Base-by-base conservation (phyloP, 2,113 vertebrate genomes). In the Sceloporus tristichus region DNA sequence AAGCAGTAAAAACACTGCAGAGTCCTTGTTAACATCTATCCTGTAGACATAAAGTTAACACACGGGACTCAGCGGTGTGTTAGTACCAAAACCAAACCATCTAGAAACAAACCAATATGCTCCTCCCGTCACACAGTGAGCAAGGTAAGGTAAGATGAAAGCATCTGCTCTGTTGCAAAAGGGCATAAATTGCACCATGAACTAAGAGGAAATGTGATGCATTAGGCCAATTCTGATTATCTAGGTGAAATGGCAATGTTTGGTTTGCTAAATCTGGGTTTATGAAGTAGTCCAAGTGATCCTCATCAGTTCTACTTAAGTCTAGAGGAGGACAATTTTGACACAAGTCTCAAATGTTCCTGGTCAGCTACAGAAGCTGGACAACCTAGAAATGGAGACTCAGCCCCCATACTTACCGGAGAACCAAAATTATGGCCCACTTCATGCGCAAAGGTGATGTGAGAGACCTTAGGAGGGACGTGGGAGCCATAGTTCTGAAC, bases 341-440 rank as follows among this genome's bases (percentile, higher is more conserved):
- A 3, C 56, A 29, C 38, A 48, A 38, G 14, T 77, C 59, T 59
- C 23, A 2, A 25, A 56, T 16, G 11, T 16, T 40, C 23, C 21
- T 2, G 1, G 38, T 40, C 54, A 18, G 71, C 70, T 10, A 10
- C 21, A 38, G n/a, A 53, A 68, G 42, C 65, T 68, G 29, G 48
- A 25, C 48, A 0, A 18, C 68, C 0, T 19, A 74, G 68, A 40
- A 42, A 74, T 11, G 19, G 6, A 86, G 29, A 18, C 38, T 9
- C 16, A 88, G 38, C 0, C 86, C 18, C 2, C 84, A 91, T 93
- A 98, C 98, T 98, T 96, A 99, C 99, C 91, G 98, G 98, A 48
- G 99, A 99, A 84, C 99, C 99, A 94, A 99, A 99, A 95, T 99
- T 99, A 97, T 99, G 99, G 77, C 99, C 99, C 79, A 99, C 98